These are phyloP conservation scores for Emydoidea blandingii DNA, from an alignment of 2,797 vertebrate genomes.

Conservation along the genomic window DNA sequence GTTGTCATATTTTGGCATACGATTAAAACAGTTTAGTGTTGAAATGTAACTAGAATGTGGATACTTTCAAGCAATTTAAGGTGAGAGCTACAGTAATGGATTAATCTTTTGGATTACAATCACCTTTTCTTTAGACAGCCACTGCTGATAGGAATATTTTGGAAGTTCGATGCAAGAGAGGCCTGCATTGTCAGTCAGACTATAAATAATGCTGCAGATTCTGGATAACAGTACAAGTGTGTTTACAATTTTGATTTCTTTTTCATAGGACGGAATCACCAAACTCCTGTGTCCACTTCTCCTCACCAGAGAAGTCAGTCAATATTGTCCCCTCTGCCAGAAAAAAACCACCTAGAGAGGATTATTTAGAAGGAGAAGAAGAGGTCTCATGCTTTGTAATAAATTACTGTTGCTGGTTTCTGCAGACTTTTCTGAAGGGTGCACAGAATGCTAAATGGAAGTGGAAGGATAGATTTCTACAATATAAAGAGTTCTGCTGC, in stretches of 20 bases:
- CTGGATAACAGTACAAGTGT: background rate
- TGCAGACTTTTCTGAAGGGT: background rate
- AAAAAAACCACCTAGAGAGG: background rate
- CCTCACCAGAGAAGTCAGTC: background rate
- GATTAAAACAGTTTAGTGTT: conserved; percentile 27
- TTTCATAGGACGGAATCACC: conserved; percentile 25
- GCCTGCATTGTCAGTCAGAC: conserved; percentile 12
- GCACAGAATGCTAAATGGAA: background rate
- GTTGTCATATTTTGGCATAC: conserved; percentile 44
- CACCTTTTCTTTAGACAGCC: background rate
- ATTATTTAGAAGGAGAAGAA: background rate
- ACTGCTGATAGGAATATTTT: conserved; percentile 33
- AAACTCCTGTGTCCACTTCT: background rate
- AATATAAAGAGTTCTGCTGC: background rate
- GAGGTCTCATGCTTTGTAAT: background rate
- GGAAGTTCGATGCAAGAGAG: conserved; percentile 12
- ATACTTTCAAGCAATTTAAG: conserved; percentile 60
- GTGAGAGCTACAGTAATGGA: conserved; percentile 29
- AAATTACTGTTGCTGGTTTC: background rate
- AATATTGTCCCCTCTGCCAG: background rate
- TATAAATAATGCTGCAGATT: conserved; percentile 27
- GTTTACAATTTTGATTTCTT: background rate
- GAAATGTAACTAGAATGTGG: conserved; percentile 61
- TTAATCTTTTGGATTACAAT: conserved; percentile 25
- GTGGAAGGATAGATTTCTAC: background rate